Base-by-base conservation (phyloP, 1,140 invertebrate genomes). In the Cardiocondyla obscurior region DNA sequence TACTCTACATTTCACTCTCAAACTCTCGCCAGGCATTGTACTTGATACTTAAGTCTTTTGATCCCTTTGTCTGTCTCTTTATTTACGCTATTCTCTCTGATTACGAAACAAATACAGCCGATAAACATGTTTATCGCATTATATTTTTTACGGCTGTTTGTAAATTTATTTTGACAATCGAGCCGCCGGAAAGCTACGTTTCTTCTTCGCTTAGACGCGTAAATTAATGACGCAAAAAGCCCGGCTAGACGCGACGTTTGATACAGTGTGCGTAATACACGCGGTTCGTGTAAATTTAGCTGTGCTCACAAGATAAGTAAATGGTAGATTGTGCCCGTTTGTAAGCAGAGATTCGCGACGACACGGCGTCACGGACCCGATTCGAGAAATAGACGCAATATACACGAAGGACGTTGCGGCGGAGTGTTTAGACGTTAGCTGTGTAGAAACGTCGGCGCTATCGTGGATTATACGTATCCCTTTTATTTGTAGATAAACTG, bases 381-480 rank as follows among this genome's bases (percentile, higher is more conserved):
- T 85, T 30, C 46, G 76, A 74, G 85, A 60, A 85, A 82, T 86
- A 74, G 53, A 81, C 19, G 51, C 65, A 70, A 67, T 53, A 69
- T 42, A 42, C 14, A 53, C 12, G 3, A n/a, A 30, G 39, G n/a
- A 62, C 14, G 19, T 44, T 10, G 28, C 39, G 22, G 25, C n/a
- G 55, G 10, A 74, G 46, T 79, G 60, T 69, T 77, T 79, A 77
- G 60, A 67, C n/a, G 60, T 53, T 69, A 69, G 67, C 53, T 81
- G 73, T 2, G 14, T 72, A 72, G 67, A 28, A 58, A 16, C 22
- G 57, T 51, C 49, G 49, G 16, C 28, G 33, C 74, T 39, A 79
- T 69, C 74, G 33, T 79, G 74, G 74, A 69, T 79, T 79, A 79
- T 73, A 49, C 51, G 67, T 44, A 57, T 57, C 77, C 67, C 53